Evolutionary conservation across 1,140 invertebrate species (phyloP), one percentile per base, ranked within the genome.

Genomic region (Cheumatopsyche charites): DNA sequence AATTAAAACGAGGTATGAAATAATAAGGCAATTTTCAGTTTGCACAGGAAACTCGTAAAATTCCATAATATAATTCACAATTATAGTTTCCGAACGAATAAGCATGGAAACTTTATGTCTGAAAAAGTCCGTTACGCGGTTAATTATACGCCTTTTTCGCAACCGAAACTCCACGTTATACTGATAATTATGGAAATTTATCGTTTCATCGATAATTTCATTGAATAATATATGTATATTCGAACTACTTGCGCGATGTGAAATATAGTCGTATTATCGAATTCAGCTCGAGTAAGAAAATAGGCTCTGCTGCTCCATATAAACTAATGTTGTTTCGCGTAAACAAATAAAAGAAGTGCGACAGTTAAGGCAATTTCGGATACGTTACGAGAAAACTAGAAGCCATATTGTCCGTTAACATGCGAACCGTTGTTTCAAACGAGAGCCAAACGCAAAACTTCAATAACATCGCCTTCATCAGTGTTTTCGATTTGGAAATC

Each of bases 281-380:
- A 23, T 25, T 19, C 55, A 58, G 21, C 23, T 21, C 21, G 11
- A 26, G 11, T 17, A 58, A 15, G 19, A 17, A 52, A 58, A 58
- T 58, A 26, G 66, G 26, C 25, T 55, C n/a, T 25, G 45, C n/a
- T 25, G 45, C 25, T 29, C 42, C 25, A 19, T 21, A 43, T 68
- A 65, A 71, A 75, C 41, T 69, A 75, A 72, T 72, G 70, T 69
- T 58, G 66, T 71, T 75, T 69, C 63, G 63, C 58, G 61, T 36
- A 23, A 68, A 55, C 45, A 75, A 75, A 71, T 75, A 75, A 75
- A 75, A 75, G 62, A 75, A 75, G 73, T 75, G 73, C 73, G 73
- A 75, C 70, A 72, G 70, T 75, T 75, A 68, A 36, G 70, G 73
- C 26, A 75, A 72, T 72, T 75, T 75, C n/a, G 61, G 66, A 67